A percentile compares a stretch with the other conserved stretches of the same genome.
These are phyloP conservation scores for Amblyteles armatorius DNA, from an alignment of 2,888 invertebrate species.

Conservation along the genomic window DNA sequence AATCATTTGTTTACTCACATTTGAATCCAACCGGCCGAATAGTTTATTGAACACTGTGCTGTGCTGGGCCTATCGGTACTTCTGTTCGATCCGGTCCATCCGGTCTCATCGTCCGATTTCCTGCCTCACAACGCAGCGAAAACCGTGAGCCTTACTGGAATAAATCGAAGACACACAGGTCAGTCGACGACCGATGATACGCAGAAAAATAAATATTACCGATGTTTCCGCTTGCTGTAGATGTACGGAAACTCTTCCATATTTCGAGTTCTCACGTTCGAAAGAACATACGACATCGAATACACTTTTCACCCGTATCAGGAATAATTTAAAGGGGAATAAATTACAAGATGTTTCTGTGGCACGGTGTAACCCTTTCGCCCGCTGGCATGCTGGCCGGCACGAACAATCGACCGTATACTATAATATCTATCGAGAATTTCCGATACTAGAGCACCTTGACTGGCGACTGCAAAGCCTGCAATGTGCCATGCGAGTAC, in stretches of 20 bases:
- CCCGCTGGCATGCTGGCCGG: neutral
- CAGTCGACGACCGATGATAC: neutral
- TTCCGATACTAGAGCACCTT: slow-evolving; percentile 65
- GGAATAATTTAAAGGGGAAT: neutral
- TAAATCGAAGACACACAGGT: neutral
- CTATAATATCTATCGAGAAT: slow-evolving; percentile 49
- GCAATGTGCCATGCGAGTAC: slow-evolving; percentile 15
- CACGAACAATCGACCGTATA: neutral
- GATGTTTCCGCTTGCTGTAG: neutral
- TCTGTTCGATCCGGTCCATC: too few relatives aligned
- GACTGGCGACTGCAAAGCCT: slow-evolving; percentile 61
- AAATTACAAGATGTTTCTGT: neutral
- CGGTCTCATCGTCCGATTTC: too few relatives aligned
- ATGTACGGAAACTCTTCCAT: neutral
- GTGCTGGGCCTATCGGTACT: too few relatives aligned
- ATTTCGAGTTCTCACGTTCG: neutral
- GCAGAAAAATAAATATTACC: neutral
- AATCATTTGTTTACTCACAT: too few relatives aligned
- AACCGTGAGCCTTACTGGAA: neutral
- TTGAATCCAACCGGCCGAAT: too few relatives aligned
- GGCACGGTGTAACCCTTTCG: neutral
- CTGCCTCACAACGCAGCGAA: too few relatives aligned
- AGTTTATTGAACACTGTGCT: too few relatives aligned
- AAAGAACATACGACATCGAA: neutral
- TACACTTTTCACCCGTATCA: neutral